Base-by-base conservation (phyloP, 2,113 vertebrate species). In the Lepisosteus osseus region DNA sequence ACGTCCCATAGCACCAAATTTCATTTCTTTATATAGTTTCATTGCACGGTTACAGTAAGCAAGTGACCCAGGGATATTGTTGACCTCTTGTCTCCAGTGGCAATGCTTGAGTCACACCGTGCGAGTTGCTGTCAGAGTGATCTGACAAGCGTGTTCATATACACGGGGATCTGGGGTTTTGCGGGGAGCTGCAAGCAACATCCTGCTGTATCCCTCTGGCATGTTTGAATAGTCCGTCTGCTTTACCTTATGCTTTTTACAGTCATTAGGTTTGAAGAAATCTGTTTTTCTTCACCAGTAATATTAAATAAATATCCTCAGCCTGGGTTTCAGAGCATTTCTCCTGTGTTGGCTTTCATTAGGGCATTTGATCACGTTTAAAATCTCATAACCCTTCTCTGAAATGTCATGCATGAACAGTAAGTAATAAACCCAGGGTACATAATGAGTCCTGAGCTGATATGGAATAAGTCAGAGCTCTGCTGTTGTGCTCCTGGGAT, bases 381-480 rank as follows among this genome's bases (percentile, higher is more conserved):
- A 29, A 29, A 29, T 29, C 29, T 29, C 29, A 29, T 29, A 62
- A 57, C 40, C 14, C 40, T 29, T 12, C 54, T 67, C 54, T 68
- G 62, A 70, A 75, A 70, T 72, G 77, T 64, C 55, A 63, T 56
- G 63, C 70, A 56, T 74, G 29, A 75, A 72, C 14, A 64, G 59
- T 57, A 70, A n/a, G 59, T 14, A 7, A 41, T 55, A 7, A 12
- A 15, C 57, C 61, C 6, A 55, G 41, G 13, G 40, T 7, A n/a
- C 17, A 63, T 47, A 63, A 59, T 43, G 15, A 56, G 51, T 63
- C 55, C 42, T 42, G 42, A 57, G 65, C 40, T 66, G 41, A 68
- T 64, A 9, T 29, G 51, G 17, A 61, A 62, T 62, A 71, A 65
- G 61, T 72, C 43, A 44, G 29, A 65, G 61, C 61, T 41, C 69